These are phyloP conservation scores for Hippopotamus amphibius DNA, from an alignment of 2,113 vertebrate species.

Conservation along the genomic window DNA sequence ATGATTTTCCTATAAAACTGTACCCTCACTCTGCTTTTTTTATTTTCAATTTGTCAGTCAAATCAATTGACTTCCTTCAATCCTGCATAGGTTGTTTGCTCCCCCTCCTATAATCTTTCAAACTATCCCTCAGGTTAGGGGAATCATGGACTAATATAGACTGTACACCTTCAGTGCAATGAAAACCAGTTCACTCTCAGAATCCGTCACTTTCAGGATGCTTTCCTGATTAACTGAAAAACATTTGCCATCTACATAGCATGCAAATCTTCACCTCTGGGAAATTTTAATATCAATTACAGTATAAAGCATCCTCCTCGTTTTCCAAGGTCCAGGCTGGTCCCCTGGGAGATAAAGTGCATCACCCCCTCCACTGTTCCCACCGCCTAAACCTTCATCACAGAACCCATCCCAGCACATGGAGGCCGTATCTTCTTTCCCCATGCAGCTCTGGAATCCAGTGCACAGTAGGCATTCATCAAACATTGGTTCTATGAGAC, in stretches of 20 bases:
- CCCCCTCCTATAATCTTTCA: background rate
- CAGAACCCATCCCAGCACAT: fast-evolving
- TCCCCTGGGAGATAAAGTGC: background rate
- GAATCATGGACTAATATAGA: no score
- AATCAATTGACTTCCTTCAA: background rate
- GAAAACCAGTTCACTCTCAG: background rate
- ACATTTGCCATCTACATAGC: background rate
- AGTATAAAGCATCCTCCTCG: background rate
- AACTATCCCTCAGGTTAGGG: background rate
- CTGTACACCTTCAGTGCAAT: background rate
- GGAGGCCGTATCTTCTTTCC: background rate
- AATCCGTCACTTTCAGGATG: background rate
- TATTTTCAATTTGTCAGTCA: background rate
- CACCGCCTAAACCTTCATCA: no score
- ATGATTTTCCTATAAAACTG: background rate
- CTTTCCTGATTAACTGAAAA: background rate
- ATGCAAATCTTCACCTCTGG: background rate
- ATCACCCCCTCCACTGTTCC: no score
- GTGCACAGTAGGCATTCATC: background rate
- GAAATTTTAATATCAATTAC: background rate
- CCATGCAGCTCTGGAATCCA: background rate
- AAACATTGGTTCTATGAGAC: background rate
- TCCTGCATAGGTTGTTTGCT: background rate
- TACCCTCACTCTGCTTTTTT: background rate
- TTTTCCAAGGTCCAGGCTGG: background rate